phyloP scores from a whole-genome alignment of 2,888 invertebrate species.

The Antheraea assamensis region DNA sequence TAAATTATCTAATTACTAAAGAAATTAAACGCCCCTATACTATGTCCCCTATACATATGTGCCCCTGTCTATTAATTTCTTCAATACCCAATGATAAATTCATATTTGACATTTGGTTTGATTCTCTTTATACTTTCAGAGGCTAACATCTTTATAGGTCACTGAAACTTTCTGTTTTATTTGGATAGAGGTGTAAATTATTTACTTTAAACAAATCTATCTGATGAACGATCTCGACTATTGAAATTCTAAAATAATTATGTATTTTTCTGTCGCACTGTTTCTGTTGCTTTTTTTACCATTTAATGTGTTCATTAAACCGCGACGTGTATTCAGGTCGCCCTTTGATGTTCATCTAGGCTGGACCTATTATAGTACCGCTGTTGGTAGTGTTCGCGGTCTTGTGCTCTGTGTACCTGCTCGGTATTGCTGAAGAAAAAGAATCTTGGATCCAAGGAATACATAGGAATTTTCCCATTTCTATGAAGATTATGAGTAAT shows the following conservation, averaged over 20 bases:
- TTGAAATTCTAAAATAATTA: not conserved
- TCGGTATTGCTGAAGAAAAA: not conserved
- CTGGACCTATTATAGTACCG: conserved; percentile 24
- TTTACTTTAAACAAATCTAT: not conserved
- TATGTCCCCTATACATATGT: no score
- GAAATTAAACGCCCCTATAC: no score
- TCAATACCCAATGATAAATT: not conserved
- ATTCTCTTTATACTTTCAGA: not conserved
- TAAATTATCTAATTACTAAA: no score
- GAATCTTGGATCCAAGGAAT: not conserved
- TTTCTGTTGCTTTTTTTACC: conserved; percentile 32
- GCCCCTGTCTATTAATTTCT: no score
- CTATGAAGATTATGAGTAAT: no score
- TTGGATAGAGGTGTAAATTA: not conserved
- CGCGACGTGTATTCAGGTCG: conserved; percentile 38
- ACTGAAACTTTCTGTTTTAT: not conserved
- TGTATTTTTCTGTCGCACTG: conserved; percentile 2
- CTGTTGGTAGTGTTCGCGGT: conserved; percentile 22
- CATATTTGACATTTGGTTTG: no score
- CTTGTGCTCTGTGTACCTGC: not conserved
- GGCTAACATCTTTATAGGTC: not conserved
- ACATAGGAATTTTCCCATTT: not conserved
- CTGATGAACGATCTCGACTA: not conserved
- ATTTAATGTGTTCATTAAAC: conserved; percentile 46
- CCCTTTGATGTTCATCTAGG: conserved; percentile 55